Evolutionary conservation across 1,140 invertebrate genomes (phyloP).

Genomic region (Dendroctonus ponderosae): DNA sequence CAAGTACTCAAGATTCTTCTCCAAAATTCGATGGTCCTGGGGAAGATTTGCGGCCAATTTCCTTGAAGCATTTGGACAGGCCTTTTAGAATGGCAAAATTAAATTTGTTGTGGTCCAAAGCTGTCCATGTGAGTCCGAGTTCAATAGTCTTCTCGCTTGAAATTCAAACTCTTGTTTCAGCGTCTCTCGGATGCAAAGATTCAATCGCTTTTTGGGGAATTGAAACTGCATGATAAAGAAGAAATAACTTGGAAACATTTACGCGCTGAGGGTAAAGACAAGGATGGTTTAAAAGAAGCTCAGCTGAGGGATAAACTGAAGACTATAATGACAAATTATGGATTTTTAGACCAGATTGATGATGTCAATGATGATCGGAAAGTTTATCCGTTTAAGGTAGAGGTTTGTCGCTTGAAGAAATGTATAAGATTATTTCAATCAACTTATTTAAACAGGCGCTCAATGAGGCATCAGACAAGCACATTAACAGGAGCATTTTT

Average conservation of each 20-base stretch:
- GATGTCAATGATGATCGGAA: constrained; percentile 59
- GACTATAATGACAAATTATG: constrained; percentile 80
- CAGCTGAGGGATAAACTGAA: constrained; percentile 76
- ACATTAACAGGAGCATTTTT: constrained; percentile 68
- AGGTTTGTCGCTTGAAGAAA: not conserved
- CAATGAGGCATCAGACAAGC: constrained; percentile 61
- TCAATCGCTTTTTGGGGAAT: constrained; percentile 80
- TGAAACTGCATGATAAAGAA: constrained; percentile 91
- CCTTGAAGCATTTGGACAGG: constrained; percentile 47
- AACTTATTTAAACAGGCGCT: constrained; percentile 29
- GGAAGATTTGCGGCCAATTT: constrained; percentile 38
- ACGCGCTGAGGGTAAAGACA: constrained; percentile 79
- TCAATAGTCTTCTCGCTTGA: constrained; percentile 1
- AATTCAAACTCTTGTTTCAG: constrained; percentile 52
- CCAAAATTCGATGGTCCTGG: constrained; percentile 10
- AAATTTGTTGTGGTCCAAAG: constrained; percentile 50
- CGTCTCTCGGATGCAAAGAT: constrained; percentile 79
- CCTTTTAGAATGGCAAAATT: constrained; percentile 50
- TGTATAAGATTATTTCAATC: not conserved
- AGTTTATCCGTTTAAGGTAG: constrained; percentile 15
- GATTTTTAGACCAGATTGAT: constrained; percentile 76
- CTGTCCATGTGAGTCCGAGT: constrained; percentile 41
- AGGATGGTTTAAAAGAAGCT: constrained; percentile 82
- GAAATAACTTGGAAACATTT: constrained; percentile 81
- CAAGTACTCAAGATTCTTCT: constrained; percentile 7